Conservation (phyloP, 2,888 invertebrate species). For the Hyles lineata region DNA sequence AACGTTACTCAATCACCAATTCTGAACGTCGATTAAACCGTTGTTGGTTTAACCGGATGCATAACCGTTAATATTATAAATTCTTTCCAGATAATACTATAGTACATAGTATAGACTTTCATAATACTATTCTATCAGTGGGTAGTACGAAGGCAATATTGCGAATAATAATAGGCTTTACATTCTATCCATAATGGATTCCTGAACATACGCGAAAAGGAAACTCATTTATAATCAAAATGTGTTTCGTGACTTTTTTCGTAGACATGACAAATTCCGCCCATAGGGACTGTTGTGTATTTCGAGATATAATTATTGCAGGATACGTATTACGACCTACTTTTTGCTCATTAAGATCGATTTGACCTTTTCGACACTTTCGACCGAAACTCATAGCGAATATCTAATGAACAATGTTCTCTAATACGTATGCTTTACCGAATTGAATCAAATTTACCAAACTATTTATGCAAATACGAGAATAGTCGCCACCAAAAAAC, state of each 20-base stretch:
- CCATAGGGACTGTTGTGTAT: not conserved
- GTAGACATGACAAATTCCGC: not conserved
- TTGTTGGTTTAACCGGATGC: not conserved
- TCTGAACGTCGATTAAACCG: too few species aligned
- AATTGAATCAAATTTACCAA: too few species aligned
- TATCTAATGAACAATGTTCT: too few species aligned
- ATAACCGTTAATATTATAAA: not conserved
- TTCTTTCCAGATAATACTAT: too few species aligned
- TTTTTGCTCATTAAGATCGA: not conserved
- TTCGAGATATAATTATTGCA: conserved; percentile 3
- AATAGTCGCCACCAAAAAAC: too few species aligned
- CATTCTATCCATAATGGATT: not conserved
- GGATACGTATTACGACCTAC: not conserved
- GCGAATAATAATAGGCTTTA: not conserved
- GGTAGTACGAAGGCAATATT: not conserved
- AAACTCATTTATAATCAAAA: conserved; percentile 17
- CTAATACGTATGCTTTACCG: too few species aligned
- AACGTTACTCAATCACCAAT: not conserved
- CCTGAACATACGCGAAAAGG: not conserved
- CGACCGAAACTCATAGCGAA: too few species aligned
- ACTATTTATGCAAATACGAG: too few species aligned
- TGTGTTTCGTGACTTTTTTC: conserved; percentile 8
- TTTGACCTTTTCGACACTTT: not conserved
- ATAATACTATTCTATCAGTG: too few species aligned
- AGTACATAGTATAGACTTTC: too few species aligned